Evolutionary conservation across 2,888 invertebrate species (phyloP).

Genomic region (Antitype chi): DNA sequence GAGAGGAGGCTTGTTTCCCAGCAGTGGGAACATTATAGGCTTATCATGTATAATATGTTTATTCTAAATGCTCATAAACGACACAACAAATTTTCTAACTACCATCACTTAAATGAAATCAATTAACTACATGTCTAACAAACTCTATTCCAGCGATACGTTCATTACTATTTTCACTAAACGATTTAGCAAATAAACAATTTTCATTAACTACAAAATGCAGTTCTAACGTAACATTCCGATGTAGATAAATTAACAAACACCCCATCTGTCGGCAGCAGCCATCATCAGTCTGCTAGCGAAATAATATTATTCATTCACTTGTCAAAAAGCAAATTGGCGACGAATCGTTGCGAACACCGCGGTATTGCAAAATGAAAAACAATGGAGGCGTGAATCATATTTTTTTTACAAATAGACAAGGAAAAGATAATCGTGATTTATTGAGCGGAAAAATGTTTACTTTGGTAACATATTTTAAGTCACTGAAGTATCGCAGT

Average conservation of each 20-base stretch:
- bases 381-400: slow-evolving; percentile 53
- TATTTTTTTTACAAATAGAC: slow-evolving; percentile 46
- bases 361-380: slow-evolving; percentile 67
- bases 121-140: slow-evolving; percentile 32
- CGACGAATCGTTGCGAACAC: slow-evolving; percentile 76
- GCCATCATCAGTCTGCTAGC: slow-evolving; percentile 74
- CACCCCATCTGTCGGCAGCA: slow-evolving; percentile 76
- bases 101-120: slow-evolving; percentile 8
- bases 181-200: slow-evolving; percentile 59
- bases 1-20: no score
- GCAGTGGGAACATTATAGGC: no score
- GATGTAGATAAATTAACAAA: slow-evolving; percentile 72
- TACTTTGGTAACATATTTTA: neutral
- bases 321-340: slow-evolving; percentile 86
- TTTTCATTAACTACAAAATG: slow-evolving; percentile 61
- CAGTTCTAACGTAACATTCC: slow-evolving; percentile 60
- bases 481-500: neutral
- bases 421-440: slow-evolving; percentile 20
- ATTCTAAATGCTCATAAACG: neutral
- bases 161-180: slow-evolving; percentile 45
- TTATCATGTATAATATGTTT: no score
- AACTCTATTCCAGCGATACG: slow-evolving; percentile 28
- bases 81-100: neutral
- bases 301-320: slow-evolving; percentile 85
- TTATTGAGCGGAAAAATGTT: slow-evolving; percentile 21